Evolutionary conservation across 2,113 vertebrate genomes (phyloP), one percentile per base, ranked within the genome.

Genomic region (Dendrocopos noguchii): DNA sequence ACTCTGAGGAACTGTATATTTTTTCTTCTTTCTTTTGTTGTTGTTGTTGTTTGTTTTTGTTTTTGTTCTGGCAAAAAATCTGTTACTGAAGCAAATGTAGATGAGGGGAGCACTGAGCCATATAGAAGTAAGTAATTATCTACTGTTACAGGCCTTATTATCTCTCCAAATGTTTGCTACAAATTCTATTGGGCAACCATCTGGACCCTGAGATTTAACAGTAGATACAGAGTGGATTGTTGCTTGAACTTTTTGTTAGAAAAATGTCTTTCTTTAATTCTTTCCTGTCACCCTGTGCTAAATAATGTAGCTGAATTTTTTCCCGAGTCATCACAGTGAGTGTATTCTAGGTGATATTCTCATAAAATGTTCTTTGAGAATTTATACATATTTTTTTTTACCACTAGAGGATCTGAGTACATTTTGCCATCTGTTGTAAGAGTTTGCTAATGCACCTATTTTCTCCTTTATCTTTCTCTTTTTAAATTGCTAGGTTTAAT

Each of bases 161-260:
- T 98, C 97, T 97, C 96, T 98, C 98, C 98, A 98, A 98, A 98
- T 98, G 98, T 98, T 98, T 98, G 95, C 95, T 97, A 96, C 97
- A 98, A 97, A 96, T 98, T 98, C 98, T 97, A 96, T 97, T 97
- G 98, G 97, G 97, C 95, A 95, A 97, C 98, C 98, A 98, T 98
- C 98, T 98, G 98, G 98, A 98, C 97, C 91, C 91, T 93, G 91
- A 98, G 97, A 96, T 98, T 97, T 97, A 97, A 94, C 95, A 64
- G n/a, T 97, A 93, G 95, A 96, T 97, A 90, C 42, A 96, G 88
- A 96, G 81, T 84, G 29, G 91, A 94, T 93, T 96, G 93, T 97
- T 97, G 56, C 91, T 96, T 97, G 95, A 96, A 97, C 95, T 97
- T 95, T 95, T 80, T 92, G 85, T 93, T 46, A 79, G 67, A 88